Evolutionary conservation across 2,888 invertebrate species (phyloP), one percentile per base, ranked within the genome.

Genomic region (Troilus luridus): DNA sequence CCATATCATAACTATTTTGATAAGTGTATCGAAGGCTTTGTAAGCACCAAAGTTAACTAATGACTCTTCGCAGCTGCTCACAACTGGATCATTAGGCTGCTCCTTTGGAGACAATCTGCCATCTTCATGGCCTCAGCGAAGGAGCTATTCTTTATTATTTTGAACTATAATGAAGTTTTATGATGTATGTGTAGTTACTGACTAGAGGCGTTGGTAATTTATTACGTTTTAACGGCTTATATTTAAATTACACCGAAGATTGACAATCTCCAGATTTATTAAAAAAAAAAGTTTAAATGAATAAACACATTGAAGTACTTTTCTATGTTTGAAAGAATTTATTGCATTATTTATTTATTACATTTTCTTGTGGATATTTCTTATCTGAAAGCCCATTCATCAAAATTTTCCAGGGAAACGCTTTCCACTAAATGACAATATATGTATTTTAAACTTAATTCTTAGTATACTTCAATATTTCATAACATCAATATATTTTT

Each of bases 21-120:
- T 77, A 41, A 41, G 72, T 77, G 72, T 77, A 77, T 41, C 72
- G 41, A 77, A 77, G 41, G 72, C 72, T 77, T 77, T 77, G 72
- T 41, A 77, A 41, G 72, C 17, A 77, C 41, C 72, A 0, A 41
- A 77, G 72, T 77, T 77, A 77, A 77, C 72, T 77, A 77, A 77
- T 77, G 72, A 41, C 72, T 77, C 19, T 41, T 77, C 72, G 41
- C 72, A 77, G 72, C 41, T 77, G 27, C 72, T 77, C 41, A 41
- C 72, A 77, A 77, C 72, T 41, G 19, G 72, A 77, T 77, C 72
- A 77, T 77, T 77, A 77, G 72, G 27, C 72, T 21, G 27, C 8
- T 17, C 8, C 72, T 77, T 77, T 77, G 41, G 17, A 77, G 72
- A 41, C 72, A 77, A 77, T 77, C 72, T 8, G 72, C 41, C 72